Evolutionary conservation across 2,888 invertebrate genomes (phyloP).

Genomic region (Calliopum simillimum): DNA sequence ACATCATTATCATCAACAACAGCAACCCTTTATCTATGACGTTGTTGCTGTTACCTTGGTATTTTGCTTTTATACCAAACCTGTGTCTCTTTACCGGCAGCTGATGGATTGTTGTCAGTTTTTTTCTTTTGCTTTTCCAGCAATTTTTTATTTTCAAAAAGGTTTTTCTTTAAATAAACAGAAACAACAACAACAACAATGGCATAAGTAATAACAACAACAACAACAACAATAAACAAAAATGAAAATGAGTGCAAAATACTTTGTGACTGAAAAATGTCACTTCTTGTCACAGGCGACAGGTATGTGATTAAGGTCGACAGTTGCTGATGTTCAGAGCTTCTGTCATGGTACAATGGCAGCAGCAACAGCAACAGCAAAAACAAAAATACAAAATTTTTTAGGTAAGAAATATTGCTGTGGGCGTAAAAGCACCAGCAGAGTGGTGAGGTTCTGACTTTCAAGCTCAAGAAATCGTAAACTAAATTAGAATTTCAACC

Average conservation of each 20-base stretch:
- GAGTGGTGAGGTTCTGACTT: background rate
- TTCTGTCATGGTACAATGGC: conserved; percentile 23
- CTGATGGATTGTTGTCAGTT: conserved; percentile 9
- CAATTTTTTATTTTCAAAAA: background rate
- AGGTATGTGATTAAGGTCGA: conserved; percentile 53
- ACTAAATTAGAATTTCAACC: conserved; percentile 30
- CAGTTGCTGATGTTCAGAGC: conserved; percentile 45
- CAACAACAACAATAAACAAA: conserved; percentile 9
- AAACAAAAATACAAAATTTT: no score
- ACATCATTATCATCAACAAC: conserved; percentile 13
- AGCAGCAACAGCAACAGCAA: background rate
- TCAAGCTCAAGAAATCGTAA: conserved; percentile 5
- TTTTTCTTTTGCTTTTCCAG: no score
- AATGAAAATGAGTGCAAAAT: conserved; percentile 33
- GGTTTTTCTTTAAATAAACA: conserved; percentile 23
- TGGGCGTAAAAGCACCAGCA: background rate
- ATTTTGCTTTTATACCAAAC: background rate
- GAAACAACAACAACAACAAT: background rate
- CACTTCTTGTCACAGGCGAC: conserved; percentile 50
- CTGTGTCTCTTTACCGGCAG: background rate
- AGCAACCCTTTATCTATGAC: conserved; percentile 6
- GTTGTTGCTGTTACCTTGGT: background rate
- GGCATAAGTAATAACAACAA: background rate
- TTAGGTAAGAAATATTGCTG: no score
- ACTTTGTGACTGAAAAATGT: conserved; percentile 45